Evolutionary conservation across 2,797 vertebrate species (phyloP), one percentile per base, ranked within the genome.

Genomic region (Fratercula arctica): DNA sequence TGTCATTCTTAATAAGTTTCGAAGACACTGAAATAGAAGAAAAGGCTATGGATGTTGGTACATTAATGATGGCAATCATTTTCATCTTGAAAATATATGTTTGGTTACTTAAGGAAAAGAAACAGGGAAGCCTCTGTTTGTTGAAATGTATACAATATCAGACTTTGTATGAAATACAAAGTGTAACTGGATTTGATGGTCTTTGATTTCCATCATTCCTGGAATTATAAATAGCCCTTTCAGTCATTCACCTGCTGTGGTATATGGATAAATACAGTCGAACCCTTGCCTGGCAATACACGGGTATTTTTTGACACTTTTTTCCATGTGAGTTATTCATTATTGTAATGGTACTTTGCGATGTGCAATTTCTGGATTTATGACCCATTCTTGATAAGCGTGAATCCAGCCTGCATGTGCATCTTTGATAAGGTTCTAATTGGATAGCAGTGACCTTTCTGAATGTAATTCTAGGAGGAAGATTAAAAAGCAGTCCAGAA

Each of bases 381-480:
- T 97, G 97, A 97, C 97, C 97, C 96, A 54, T 98, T 98, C 97
- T 98, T 7, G 93, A 98, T 98, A 98, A 98, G 97, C 60, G 0
- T 94, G 97, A 97, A 98, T 98, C 95, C 73, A 94, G 97, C 94
- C 98, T 98, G 98, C 95, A 95, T 98, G 98, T 98, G 98, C 98
- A 98, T 99, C 98, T 98, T 98, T 98, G 98, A 99, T 99, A 99
- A 99, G 98, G 98, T 98, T 99, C 98, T 99, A 99, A 99, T 99
- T 99, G 98, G 98, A 98, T 98, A 97, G 97, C 90, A 86, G 98
- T 99, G 99, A 99, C 98, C 99, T 99, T 99, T 99, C 98, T 96
- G 98, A 97, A 96, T 98, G 98, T 98, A 98, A 98, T 98, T 98
- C 98, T 97, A 95, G 95, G 89, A 97, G 93, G 97, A 98, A 98